phyloP scores from a whole-genome alignment of 2,113 vertebrate species.

The Crocuta crocuta region DNA sequence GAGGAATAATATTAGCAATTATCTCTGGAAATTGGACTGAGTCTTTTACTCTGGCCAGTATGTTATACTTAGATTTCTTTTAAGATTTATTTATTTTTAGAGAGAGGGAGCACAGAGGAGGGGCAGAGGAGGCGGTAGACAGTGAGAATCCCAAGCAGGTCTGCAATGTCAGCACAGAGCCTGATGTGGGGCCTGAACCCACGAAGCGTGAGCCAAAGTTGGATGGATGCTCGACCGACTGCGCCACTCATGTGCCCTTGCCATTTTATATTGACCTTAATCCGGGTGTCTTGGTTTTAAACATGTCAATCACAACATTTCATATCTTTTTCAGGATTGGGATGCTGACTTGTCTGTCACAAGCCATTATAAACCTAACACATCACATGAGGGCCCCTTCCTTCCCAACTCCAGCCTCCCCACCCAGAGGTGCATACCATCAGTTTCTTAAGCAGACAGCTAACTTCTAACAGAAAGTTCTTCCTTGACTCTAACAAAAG shows the following conservation, averaged over 20 bases:
- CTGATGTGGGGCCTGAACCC: too few relatives aligned
- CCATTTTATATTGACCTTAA: background rate
- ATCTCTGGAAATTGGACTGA: background rate
- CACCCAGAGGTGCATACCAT: background rate
- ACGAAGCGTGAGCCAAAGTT: too few relatives aligned
- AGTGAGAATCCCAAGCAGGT: too few relatives aligned
- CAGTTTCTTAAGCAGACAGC: background rate
- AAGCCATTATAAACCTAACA: background rate
- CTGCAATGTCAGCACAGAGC: too few relatives aligned
- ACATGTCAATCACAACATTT: background rate
- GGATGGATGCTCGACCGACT: too few relatives aligned
- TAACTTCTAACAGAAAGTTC: background rate
- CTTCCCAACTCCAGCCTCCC: background rate
- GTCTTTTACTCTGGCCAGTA: background rate
- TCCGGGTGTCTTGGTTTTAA: slow-evolving; percentile 46
- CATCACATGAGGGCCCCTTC: background rate
- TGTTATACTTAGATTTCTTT: background rate
- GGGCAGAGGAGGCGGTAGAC: too few relatives aligned
- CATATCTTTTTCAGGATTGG: background rate
- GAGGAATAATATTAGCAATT: background rate
- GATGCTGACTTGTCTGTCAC: slow-evolving; percentile 14
- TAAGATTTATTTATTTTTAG: too few relatives aligned
- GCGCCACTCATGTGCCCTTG: background rate
- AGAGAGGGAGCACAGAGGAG: too few relatives aligned
- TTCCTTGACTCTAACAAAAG: background rate